Base-by-base conservation (phyloP, 2,113 vertebrate genomes). In the Elaphurus davidianus region DNA sequence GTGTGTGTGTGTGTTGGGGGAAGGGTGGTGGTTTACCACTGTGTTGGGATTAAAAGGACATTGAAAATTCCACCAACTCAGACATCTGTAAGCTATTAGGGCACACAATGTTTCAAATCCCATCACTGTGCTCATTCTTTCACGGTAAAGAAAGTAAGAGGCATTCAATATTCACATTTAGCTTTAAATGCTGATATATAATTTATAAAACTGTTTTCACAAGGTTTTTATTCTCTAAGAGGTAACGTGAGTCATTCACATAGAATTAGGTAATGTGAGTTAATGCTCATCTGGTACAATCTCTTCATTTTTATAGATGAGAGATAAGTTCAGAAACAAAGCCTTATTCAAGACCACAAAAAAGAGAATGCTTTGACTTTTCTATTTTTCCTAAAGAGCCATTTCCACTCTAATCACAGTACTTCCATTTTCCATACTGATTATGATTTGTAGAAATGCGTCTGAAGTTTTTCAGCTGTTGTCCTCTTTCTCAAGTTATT, bases 401-500 rank as follows among this genome's bases (percentile, higher is more conserved):
- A 1, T 74, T 85, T 90, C 27, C 14, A 17, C 21, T 85, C 36
- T 88, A 81, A 67, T 67, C 27, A 76, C 5, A 21, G 40, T n/a
- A 33, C 8, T 78, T 94, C 10, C 3, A 4, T 96, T 93, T 94
- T 60, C 15, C 3, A 47, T n/a, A 84, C 50, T 82, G 33, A 90
- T 78, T 62, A 6, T 21, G 84, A 27, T 57, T 96, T 94, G 30
- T 13, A 57, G 76, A 97, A 96, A 81, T 81, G 19, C 8, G 6
- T 90, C 85, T 97, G 62, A 40, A n/a, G 60, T 90, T 96, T 94
- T 76, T 2, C 21, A 94, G 30, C 45, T 28, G 9, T 6, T 47
- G 1, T 25, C 50, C 86, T 43, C 87, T 90, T 91, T 91, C 59
- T 86, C 28, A 54, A 94, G 33, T 59, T 88, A 83, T 17, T 27